Evolutionary conservation across 2,797 vertebrate species (phyloP), one percentile per base, ranked within the genome.

Genomic region (Pachyuromys duprasi): DNA sequence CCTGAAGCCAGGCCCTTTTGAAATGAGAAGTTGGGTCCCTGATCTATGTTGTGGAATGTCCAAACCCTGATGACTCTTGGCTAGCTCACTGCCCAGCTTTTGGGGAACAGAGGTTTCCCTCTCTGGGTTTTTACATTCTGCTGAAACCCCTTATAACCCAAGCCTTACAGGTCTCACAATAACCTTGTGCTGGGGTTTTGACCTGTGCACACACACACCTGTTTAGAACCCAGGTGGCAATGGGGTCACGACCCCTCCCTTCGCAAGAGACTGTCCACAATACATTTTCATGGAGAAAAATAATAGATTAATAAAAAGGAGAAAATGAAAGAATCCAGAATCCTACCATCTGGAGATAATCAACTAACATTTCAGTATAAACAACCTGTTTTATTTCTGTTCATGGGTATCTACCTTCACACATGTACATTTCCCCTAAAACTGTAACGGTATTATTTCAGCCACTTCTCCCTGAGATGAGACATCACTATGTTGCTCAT

Each of bases 271-370:
- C 4, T 17, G 7, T 1, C 49, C 49, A 49, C 49, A 49, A 49
- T 49, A 86, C 8, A 92, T 17, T n/a, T 45, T 92, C 62, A 67
- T 69, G 83, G 39, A 96, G 86, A 95, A 96, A 95, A 97, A 78
- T 7, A 94, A 89, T 3, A 93, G 65, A 86, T 72, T 93, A 89
- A 9, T 31, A 91, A 93, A 80, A 90, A 67, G 33, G 60, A 55
- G 24, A 69, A 94, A 93, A 72, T 75, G 60, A 94, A 89, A 93
- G 28, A 76, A 95, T 42, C 65, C 39, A 90, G 63, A 93, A 31
- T 63, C 12, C 31, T 28, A 67, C 53, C 13, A 63, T 17, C 24
- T 22, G 42, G 17, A 67, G 22, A 57, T 11, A 63, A 89, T 76
- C 63, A 83, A 42, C 60, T 57, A 89, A 87, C 13, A 45, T 86